A percentile compares a stretch with the other conserved stretches of the same genome.
phyloP scores from a whole-genome alignment of 2,888 invertebrate genomes.

The Drosophila tanythrix region DNA sequence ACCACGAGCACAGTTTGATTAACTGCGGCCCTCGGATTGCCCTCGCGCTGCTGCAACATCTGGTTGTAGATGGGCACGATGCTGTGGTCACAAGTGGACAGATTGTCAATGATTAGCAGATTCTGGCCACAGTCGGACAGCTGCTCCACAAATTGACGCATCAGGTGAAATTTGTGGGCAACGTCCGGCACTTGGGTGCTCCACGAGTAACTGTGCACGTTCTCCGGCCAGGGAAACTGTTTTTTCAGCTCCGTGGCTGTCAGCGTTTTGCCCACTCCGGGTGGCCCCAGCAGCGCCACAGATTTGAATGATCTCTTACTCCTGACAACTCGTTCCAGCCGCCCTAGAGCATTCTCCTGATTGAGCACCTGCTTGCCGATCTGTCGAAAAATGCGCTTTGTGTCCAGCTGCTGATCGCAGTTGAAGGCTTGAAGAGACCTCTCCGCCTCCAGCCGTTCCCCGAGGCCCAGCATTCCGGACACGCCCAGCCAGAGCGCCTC shows the following conservation, averaged over 20 bases:
- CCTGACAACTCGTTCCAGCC: conserved; percentile 46
- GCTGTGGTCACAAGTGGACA: conserved; percentile 55
- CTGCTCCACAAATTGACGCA: conserved; percentile 45
- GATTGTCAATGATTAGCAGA: conserved; percentile 76
- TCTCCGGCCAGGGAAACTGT: conserved; percentile 76
- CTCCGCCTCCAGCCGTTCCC: not conserved
- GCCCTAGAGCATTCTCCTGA: conserved; percentile 56
- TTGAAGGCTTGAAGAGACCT: not conserved
- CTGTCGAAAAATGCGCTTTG: conserved; percentile 42
- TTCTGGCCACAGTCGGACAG: conserved; percentile 76
- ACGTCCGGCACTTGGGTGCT: conserved; percentile 41
- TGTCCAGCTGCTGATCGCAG: conserved; percentile 44
- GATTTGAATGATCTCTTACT: conserved; percentile 46
- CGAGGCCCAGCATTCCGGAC: conserved; percentile 7
- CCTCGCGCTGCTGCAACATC: conserved; percentile 54
- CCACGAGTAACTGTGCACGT: conserved; percentile 73
- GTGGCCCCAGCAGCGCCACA: conserved; percentile 68
- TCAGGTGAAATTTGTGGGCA: conserved; percentile 41
- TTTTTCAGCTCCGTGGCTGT: conserved; percentile 53
- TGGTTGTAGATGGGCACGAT: conserved; percentile 59
- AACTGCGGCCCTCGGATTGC: conserved; percentile 19
- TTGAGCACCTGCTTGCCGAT: conserved; percentile 55
- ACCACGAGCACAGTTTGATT: conserved; percentile 56
- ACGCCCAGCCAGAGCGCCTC: conserved; percentile 39
- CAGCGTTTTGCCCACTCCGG: conserved; percentile 77